Evolutionary conservation across 92 coral and sea anemone species (phyloP), one percentile per base, ranked within the genome.

Genomic region (Phymanthus crucifer): DNA sequence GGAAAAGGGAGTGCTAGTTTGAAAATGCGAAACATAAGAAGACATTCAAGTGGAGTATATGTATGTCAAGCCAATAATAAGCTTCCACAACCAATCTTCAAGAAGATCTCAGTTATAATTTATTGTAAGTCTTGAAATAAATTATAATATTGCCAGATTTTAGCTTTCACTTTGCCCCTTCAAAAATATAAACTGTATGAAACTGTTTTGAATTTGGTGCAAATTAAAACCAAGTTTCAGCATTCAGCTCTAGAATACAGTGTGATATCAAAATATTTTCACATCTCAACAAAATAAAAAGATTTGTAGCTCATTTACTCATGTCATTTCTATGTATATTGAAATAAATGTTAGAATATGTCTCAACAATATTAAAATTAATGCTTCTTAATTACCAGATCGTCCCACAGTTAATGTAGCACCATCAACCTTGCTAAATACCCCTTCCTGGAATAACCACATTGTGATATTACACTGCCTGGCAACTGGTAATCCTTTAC

Each of bases 401-500:
- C 74, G 83, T 14, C 83, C 83, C 29, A 27, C 47, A 29, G 70
- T 79, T 46, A 32, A 67, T 52, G 35, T 54, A 38, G 23, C 52
- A n/a, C 36, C 46, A 79, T 67, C 83, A n/a, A 40, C 75, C 0
- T n/a, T 40, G 13, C 10, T 27, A 45, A 45, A 32, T 21, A 21
- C 69, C 21, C 61, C 61, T 17, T 79, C 83, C 3, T 79, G 83
- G 83, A 52, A 79, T 43, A 32, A 69, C 33, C 73, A 69, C 12
- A 4, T 52, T 6, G 48, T 79, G 36, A 29, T 26, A 19, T 75
- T 79, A 27, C 83, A 58, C 4, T 79, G 83, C 27, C 47, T 79
- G 34, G 83, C 34, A 13, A 45, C 35, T 31, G 83, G 83, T 48
- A 79, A 79, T 50, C 83, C 83, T 17, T 18, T 32, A 38, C 83